Evolutionary conservation across 2,797 vertebrate genomes (phyloP), one percentile per base, ranked within the genome.

Genomic region (Calcarius lapponicus): DNA sequence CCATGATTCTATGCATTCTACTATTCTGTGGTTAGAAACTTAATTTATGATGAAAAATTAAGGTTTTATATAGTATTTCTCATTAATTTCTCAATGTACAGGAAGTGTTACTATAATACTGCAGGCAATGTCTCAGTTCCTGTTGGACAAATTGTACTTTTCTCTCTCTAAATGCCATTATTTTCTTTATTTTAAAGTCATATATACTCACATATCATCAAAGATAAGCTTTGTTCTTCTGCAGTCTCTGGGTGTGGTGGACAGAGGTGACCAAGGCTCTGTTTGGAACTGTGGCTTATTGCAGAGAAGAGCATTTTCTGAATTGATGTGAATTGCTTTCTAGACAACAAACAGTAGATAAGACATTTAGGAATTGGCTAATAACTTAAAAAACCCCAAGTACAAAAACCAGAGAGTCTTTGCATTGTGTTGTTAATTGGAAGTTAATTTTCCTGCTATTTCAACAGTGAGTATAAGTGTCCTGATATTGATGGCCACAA

Each of bases 151-250:
- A 74, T 6, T 29, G 22, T 28, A 42, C 65, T 88, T 91, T 93
- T 69, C 28, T 83, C 42, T 80, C 38, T 66, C 89, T 85, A 75
- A 93, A 80, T 47, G 20, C 11, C 6, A 72, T 17, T 32, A 17
- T 85, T 90, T 80, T 62, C 34, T 81, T 91, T 74, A 54, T 75
- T 64, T 73, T 80, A 32, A 82, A 75, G 62, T 47, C 3, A 47
- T 48, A 47, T 58, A 32, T 93, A 98, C 98, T 98, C 92, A 98
- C 98, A 97, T 98, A 58, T 98, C 97, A 87, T 98, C 98, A n/a
- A 98, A 97, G 83, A 98, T 40, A 54, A 98, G 97, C 78, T 98
- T 98, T 82, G 98, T 96, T 94, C 97, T 98, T 95, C 98, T 98
- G 96, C 97, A 97, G 80, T 98, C 98, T 83, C 96, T 98, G 94